Evolutionary conservation across 2,888 invertebrate genomes (phyloP).

Genomic region (Oscheius myriophilus): DNA sequence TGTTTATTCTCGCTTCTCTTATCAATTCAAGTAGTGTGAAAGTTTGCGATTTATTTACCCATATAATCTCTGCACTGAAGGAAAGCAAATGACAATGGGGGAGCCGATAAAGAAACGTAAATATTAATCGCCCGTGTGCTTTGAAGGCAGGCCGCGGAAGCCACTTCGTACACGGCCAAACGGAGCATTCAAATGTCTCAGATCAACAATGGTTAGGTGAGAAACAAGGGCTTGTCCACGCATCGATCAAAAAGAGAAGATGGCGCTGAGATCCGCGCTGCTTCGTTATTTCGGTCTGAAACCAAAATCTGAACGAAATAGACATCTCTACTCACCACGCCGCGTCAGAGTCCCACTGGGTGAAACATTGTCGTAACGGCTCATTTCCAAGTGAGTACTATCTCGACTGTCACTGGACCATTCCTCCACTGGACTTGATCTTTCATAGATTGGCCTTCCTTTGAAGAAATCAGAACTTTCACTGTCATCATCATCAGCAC

Average conservation of each 20-base stretch:
- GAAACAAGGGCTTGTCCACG: conserved; percentile 21
- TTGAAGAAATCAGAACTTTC: conserved; percentile 11
- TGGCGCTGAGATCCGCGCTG: conserved; percentile 21
- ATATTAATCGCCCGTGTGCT: no score
- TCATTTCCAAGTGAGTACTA: conserved; percentile 59
- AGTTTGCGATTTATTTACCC: no score
- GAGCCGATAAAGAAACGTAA: no score
- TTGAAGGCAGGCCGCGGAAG: no score
- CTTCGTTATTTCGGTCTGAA: conserved; percentile 13
- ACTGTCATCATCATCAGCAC: conserved; percentile 21
- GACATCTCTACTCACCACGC: background rate
- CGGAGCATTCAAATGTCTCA: background rate
- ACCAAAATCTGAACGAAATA: background rate
- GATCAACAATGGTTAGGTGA: conserved; percentile 9
- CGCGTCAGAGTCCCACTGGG: conserved; percentile 44
- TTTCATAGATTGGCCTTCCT: conserved; percentile 40
- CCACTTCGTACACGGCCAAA: no score
- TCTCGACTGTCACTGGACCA: conserved; percentile 58
- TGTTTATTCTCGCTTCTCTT: no score
- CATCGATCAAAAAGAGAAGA: conserved; percentile 16
- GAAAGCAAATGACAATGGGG: no score
- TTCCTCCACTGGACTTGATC: conserved; percentile 55
- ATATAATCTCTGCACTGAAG: no score
- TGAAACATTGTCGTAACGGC: conserved; percentile 66
- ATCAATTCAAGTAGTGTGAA: no score